A percentile compares a stretch with the other conserved stretches of the same genome.
Evolutionary conservation across 2,113 vertebrate genomes (phyloP).

Genomic region (Lutjanus erythropterus): DNA sequence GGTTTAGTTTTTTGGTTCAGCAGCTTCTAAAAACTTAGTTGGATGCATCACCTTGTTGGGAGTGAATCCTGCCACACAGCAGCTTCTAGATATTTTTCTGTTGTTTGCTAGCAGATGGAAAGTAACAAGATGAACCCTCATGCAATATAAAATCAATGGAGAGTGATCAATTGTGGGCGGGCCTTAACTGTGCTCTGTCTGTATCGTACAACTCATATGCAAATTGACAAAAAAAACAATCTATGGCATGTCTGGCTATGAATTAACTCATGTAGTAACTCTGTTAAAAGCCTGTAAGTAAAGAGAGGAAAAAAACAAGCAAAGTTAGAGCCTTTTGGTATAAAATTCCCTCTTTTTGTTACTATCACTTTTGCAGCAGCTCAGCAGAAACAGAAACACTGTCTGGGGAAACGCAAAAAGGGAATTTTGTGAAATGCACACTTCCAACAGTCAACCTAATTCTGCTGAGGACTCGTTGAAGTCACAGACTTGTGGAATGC

Average conservation of each 20-base stretch:
- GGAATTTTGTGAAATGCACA: too few species aligned
- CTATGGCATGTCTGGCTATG: neutral
- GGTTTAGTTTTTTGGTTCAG: too few species aligned
- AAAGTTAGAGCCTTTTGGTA: neutral
- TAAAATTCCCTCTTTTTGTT: neutral
- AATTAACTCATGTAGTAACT: neutral
- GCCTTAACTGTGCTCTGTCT: neutral
- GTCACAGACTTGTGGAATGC: neutral
- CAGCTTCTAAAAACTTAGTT: too few species aligned
- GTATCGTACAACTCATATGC: neutral
- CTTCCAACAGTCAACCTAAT: too few species aligned
- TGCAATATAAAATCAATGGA: too few species aligned
- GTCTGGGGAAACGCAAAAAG: neutral
- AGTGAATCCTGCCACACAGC: too few species aligned
- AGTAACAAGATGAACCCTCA: too few species aligned
- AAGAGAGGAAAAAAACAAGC: neutral
- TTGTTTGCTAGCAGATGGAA: too few species aligned
- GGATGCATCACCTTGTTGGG: too few species aligned
- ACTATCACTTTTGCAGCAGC: constrained; percentile 2
- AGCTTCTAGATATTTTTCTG: too few species aligned
- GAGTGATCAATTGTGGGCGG: too few species aligned
- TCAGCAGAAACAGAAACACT: constrained; percentile 18
- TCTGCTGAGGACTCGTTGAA: neutral
- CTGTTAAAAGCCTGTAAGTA: neutral
- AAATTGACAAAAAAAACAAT: neutral